phyloP scores from a whole-genome alignment of 1,140 invertebrate species.

The Saccostrea echinata region DNA sequence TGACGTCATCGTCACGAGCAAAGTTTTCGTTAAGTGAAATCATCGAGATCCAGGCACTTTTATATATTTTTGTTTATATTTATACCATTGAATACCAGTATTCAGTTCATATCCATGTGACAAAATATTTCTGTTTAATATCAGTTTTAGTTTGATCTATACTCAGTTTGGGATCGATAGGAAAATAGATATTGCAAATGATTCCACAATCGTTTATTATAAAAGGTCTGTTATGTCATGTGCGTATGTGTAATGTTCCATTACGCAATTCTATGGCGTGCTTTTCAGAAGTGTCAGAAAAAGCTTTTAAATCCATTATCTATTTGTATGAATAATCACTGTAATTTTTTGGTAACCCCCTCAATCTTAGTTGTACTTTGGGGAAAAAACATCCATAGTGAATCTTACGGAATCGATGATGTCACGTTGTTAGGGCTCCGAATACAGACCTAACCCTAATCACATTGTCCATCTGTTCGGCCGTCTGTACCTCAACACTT shows the following conservation, averaged over 20 bases:
- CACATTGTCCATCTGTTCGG: no score
- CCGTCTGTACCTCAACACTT: no score
- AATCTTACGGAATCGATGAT: no score
- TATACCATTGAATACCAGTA: background rate
- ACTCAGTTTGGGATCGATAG: background rate
- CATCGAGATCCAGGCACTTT: background rate
- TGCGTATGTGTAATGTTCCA: background rate
- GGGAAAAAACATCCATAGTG: no score
- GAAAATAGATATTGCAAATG: background rate
- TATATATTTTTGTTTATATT: background rate
- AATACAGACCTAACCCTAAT: no score
- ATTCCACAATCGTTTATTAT: background rate
- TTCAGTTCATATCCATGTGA: background rate
- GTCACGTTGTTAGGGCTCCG: no score
- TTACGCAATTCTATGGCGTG: constrained; percentile 12
- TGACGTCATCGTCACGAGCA: no score
- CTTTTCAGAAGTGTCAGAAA: background rate
- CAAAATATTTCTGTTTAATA: background rate
- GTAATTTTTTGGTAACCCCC: background rate
- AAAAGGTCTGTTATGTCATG: background rate
- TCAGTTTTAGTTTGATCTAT: no score
- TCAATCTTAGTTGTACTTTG: no score
- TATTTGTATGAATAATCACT: background rate
- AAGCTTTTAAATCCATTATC: constrained; percentile 32
- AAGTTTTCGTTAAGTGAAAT: background rate